These are phyloP conservation scores for Menidia beryllina DNA, from an alignment of 2,113 vertebrate genomes.

Conservation along the genomic window DNA sequence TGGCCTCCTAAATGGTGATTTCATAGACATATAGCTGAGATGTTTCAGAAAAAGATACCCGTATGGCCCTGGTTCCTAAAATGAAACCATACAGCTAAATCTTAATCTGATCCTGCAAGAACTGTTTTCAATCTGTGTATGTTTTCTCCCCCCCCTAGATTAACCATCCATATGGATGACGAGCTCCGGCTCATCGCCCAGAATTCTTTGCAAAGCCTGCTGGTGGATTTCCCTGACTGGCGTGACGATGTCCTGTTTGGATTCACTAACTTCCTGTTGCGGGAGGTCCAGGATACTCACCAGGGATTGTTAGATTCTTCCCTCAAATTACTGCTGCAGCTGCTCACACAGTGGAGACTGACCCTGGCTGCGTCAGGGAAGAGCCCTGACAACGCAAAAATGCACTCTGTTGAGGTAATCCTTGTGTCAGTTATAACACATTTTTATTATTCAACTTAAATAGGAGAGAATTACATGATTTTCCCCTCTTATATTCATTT, in stretches of 20 bases:
- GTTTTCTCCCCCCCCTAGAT: constrained; percentile 69
- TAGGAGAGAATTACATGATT: neutral
- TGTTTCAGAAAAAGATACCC: too few relatives aligned
- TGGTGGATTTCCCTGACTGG: constrained; percentile 96
- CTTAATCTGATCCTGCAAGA: too few relatives aligned
- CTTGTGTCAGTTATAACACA: neutral
- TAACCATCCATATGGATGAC: constrained; percentile 98
- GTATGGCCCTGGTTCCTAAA: too few relatives aligned
- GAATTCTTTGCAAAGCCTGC: constrained; percentile 95
- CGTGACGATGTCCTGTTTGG: constrained; percentile 95
- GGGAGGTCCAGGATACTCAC: constrained; percentile 94
- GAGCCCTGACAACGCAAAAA: constrained; percentile 83
- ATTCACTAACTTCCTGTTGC: constrained; percentile 93
- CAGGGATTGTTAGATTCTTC: constrained; percentile 92
- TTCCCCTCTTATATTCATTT: neutral
- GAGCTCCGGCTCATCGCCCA: constrained; percentile 96
- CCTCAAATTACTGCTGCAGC: constrained; percentile 91
- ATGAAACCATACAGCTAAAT: too few relatives aligned
- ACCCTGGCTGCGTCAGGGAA: constrained; percentile 87
- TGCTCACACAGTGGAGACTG: constrained; percentile 96
- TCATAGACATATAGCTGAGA: too few relatives aligned
- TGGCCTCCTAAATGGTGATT: too few relatives aligned
- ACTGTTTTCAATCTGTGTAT: neutral
- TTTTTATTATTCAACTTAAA: neutral
- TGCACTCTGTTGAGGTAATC: constrained; percentile 86